Evolutionary conservation across 2,113 vertebrate genomes (phyloP).

Genomic region (Rattus norvegicus): DNA sequence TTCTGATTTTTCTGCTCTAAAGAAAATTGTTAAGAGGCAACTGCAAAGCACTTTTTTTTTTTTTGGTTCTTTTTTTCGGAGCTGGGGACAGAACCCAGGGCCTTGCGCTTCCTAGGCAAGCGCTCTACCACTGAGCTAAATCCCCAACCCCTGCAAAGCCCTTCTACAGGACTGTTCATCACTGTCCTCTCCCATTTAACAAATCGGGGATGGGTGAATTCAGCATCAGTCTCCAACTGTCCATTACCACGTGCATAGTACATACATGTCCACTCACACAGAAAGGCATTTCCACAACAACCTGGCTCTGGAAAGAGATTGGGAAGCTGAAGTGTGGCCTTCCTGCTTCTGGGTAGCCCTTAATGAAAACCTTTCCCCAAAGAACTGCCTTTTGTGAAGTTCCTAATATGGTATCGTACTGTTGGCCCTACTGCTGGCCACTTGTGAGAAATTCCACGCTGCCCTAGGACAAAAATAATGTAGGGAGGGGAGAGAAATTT

Average conservation of each 20-base stretch:
- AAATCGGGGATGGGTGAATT: slow-evolving; percentile 54
- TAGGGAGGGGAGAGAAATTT: neutral
- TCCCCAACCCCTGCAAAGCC: slow-evolving; percentile 23
- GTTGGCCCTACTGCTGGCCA: slow-evolving; percentile 6
- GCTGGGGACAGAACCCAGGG: no score
- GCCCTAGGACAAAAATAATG: slow-evolving; percentile 63
- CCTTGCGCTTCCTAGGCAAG: no score
- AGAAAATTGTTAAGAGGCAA: neutral
- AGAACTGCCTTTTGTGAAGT: slow-evolving; percentile 47
- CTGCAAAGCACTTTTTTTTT: no score
- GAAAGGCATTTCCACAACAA: slow-evolving; percentile 43
- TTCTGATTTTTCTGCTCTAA: neutral
- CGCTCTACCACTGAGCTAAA: no score
- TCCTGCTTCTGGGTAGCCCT: slow-evolving; percentile 59
- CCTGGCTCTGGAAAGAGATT: slow-evolving; percentile 56
- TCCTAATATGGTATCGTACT: slow-evolving; percentile 32
- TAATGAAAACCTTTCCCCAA: slow-evolving; percentile 74
- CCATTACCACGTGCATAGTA: slow-evolving; percentile 57
- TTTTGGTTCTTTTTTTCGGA: no score
- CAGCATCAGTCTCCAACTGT: slow-evolving; percentile 64
- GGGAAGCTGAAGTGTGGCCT: slow-evolving; percentile 34
- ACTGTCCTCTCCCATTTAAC: neutral
- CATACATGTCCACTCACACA: slow-evolving; percentile 54
- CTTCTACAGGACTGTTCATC: neutral
- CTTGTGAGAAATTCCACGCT: slow-evolving; percentile 55